Conservation (phyloP, 2,888 invertebrate species). For the Lithophane leautieri region DNA sequence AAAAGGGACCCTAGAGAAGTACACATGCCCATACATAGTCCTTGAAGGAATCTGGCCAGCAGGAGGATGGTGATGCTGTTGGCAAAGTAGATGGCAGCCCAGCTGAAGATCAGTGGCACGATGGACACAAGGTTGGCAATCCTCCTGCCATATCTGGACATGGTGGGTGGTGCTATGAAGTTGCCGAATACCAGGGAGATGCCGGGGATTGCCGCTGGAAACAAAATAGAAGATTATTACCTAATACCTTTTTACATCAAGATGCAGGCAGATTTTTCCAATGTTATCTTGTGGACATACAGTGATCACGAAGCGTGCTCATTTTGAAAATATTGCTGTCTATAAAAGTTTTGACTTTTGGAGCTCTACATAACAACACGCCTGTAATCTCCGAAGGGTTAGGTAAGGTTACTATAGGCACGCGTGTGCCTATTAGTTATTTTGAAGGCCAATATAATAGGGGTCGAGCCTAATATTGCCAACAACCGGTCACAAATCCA, state of each 20-base stretch:
- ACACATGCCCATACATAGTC: conserved; percentile 88
- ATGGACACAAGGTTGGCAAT: conserved; percentile 83
- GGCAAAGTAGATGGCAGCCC: conserved; percentile 83
- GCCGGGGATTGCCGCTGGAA: conserved; percentile 76
- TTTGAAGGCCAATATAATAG: too few species aligned
- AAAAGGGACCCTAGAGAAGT: conserved; percentile 86
- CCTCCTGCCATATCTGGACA: conserved; percentile 88
- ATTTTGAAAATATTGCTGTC: background rate
- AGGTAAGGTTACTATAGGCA: too few species aligned
- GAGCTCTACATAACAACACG: too few species aligned
- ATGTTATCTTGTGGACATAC: background rate
- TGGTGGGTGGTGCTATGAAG: conserved; percentile 75
- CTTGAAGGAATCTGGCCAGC: conserved; percentile 81
- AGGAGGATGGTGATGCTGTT: conserved; percentile 76
- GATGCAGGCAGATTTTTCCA: background rate
- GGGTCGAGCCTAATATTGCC: too few species aligned
- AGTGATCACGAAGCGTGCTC: background rate
- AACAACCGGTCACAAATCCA: too few species aligned
- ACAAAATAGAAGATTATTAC: conserved; percentile 10
- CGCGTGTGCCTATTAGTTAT: too few species aligned
- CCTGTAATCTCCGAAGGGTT: too few species aligned
- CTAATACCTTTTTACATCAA: background rate
- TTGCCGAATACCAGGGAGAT: conserved; percentile 73
- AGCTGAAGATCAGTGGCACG: conserved; percentile 85
- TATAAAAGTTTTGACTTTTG: too few species aligned